A percentile compares a stretch with the other conserved stretches of the same genome.
phyloP scores from a whole-genome alignment of 2,797 vertebrate genomes.

The Moxostoma hubbsi region DNA sequence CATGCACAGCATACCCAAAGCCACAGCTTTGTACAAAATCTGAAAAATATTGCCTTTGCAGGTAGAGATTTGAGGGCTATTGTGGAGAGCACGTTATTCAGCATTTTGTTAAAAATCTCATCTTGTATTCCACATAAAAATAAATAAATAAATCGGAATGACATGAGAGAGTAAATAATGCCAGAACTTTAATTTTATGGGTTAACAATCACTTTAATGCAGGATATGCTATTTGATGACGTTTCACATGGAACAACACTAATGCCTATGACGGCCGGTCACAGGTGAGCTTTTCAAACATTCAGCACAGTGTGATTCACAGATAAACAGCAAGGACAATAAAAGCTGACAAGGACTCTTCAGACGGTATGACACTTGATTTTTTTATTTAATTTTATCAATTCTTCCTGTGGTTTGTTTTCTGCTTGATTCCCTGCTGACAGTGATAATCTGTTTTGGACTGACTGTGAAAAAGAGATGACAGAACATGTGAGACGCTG shows the following conservation, averaged over 20 bases:
- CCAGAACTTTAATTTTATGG: too few species aligned
- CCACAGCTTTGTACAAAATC: too few species aligned
- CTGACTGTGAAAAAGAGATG: conserved; percentile 40
- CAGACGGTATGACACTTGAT: conserved; percentile 39
- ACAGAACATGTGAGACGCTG: conserved; percentile 46
- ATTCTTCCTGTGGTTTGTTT: conserved; percentile 46
- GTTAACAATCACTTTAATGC: neutral
- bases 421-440: conserved; percentile 28
- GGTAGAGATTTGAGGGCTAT: too few species aligned
- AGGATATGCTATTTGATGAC: neutral
- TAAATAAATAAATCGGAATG: too few species aligned
- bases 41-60: too few species aligned
- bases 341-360: conserved; percentile 47
- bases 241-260: neutral
- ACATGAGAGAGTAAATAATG: too few species aligned
- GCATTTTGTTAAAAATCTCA: too few species aligned
- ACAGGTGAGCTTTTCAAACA: conserved; percentile 17
- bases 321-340: conserved; percentile 22
- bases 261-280: conserved; percentile 28
- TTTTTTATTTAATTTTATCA: conserved; percentile 37
- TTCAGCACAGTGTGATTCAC: conserved; percentile 20
- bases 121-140: too few species aligned
- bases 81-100: too few species aligned
- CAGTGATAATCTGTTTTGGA: conserved; percentile 37
- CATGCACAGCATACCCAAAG: neutral